phyloP scores from a whole-genome alignment of 2,888 invertebrate species.

The Latrodectus hesperus region DNA sequence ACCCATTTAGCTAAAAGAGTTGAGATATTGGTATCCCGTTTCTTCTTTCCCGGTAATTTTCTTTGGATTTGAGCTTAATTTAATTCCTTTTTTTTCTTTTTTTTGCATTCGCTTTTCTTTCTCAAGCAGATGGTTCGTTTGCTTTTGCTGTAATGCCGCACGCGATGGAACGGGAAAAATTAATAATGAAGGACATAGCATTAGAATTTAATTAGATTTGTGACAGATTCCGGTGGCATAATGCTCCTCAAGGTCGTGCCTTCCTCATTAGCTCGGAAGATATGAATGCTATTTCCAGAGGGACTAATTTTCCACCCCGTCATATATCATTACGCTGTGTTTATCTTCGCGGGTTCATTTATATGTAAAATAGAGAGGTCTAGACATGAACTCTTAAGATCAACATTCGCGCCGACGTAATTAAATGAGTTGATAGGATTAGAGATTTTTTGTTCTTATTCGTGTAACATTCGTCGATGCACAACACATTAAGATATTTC shows the following conservation, averaged over 20 bases:
- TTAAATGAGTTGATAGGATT: too few relatives aligned
- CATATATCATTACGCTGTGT: too few relatives aligned
- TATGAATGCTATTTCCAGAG: too few relatives aligned
- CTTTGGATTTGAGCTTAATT: neutral
- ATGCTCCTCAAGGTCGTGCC: neutral
- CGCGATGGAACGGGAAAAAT: neutral
- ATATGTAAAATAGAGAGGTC: too few relatives aligned
- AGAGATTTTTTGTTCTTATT: too few relatives aligned
- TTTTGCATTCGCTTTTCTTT: neutral
- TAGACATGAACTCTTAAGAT: too few relatives aligned
- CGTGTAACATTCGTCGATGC: too few relatives aligned
- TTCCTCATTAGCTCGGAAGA: neutral
- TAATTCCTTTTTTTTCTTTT: neutral
- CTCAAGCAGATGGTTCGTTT: neutral
- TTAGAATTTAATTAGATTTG: constrained; percentile 49
- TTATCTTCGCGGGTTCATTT: too few relatives aligned
- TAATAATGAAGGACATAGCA: constrained; percentile 42
- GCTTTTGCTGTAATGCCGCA: neutral
- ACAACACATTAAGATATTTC: too few relatives aligned
- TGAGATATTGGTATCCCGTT: neutral
- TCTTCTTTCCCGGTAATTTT: neutral
- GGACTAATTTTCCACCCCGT: too few relatives aligned
- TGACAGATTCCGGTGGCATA: constrained; percentile 3
- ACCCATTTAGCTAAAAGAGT: neutral
- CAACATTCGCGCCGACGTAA: too few relatives aligned